These are phyloP conservation scores for Agriopis aurantiaria DNA, from an alignment of 2,888 invertebrate genomes.

Conservation along the genomic window DNA sequence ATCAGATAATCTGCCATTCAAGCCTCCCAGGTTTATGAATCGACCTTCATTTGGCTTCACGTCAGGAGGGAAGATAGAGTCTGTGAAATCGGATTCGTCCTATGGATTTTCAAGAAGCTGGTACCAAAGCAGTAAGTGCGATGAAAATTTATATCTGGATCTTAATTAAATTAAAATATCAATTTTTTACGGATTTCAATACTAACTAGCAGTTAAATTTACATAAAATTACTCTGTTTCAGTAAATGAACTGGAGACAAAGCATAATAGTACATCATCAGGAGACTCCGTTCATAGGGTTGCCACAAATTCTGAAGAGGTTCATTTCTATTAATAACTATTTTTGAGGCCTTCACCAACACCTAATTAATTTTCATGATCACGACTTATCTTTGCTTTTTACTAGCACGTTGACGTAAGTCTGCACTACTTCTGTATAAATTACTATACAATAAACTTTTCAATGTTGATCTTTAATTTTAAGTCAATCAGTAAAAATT, in stretches of 20 bases:
- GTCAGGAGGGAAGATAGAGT: conserved; percentile 66
- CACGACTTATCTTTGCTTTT: conserved; percentile 22
- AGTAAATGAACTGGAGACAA: conserved; percentile 87
- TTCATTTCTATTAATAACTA: conserved; percentile 56
- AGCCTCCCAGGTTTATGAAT: conserved; percentile 84
- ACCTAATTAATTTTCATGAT: conserved; percentile 21
- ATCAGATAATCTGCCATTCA: conserved; percentile 70
- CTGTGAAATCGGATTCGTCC: conserved; percentile 69
- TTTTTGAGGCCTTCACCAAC: conserved; percentile 33
- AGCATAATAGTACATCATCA: conserved; percentile 75
- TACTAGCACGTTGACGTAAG: conserved; percentile 38
- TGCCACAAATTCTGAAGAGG: conserved; percentile 67
- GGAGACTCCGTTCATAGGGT: conserved; percentile 69
- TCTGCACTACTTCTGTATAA: conserved; percentile 19
- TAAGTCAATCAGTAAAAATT: not conserved
- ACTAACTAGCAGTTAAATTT: not conserved
- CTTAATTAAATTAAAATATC: not conserved
- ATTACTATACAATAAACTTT: not conserved
- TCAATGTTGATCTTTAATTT: not conserved
- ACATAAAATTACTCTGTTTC: conserved; percentile 55
- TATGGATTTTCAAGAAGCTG: conserved; percentile 77
- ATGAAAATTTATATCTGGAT: not conserved
- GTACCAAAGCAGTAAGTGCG: conserved; percentile 79
- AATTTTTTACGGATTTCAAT: not conserved
- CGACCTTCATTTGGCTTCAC: conserved; percentile 85